Evolutionary conservation across 30 jellyfish, hydroid and myxozoan genomes (phyloP).

Genomic region (Nemopilema nomurai): DNA sequence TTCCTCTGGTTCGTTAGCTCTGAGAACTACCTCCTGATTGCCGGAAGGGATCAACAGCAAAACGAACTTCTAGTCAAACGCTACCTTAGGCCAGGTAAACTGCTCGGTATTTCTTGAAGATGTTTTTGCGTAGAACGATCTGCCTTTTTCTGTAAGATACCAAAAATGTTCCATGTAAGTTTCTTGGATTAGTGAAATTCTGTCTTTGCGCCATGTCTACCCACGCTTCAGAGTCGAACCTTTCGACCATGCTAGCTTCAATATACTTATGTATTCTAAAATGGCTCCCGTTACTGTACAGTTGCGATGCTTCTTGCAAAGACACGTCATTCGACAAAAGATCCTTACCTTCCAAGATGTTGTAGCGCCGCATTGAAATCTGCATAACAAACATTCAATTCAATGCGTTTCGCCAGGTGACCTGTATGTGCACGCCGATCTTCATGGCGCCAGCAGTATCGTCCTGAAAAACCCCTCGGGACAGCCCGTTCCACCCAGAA

Average conservation of each 20-base stretch:
- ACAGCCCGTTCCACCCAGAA: conserved; percentile 96
- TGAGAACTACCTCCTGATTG: conserved; percentile 91
- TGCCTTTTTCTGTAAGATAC: too few species aligned
- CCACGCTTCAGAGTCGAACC: too few species aligned
- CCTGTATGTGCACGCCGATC: conserved; percentile 98
- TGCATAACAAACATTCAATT: neutral
- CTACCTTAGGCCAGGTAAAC: conserved; percentile 78
- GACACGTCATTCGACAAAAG: neutral
- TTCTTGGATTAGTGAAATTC: too few species aligned
- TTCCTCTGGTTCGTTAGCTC: conserved; percentile 98
- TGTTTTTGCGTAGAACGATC: too few species aligned
- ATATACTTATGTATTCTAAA: neutral
- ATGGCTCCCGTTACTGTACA: neutral
- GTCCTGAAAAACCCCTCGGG: conserved; percentile 75
- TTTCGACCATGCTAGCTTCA: too few species aligned
- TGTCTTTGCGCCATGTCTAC: too few species aligned
- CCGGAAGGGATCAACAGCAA: conserved; percentile 98
- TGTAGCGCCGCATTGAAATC: too few species aligned
- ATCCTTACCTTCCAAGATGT: neutral
- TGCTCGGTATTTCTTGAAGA: neutral
- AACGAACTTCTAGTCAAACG: conserved; percentile 94
- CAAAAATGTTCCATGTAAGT: too few species aligned
- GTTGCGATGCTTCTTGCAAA: neutral
- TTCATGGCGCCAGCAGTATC: conserved; percentile 97
- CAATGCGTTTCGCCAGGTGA: conserved; percentile 73